Evolutionary conservation across 2,888 invertebrate genomes (phyloP), one percentile per base, ranked within the genome.

Genomic region (Siphonodentalium dalli): DNA sequence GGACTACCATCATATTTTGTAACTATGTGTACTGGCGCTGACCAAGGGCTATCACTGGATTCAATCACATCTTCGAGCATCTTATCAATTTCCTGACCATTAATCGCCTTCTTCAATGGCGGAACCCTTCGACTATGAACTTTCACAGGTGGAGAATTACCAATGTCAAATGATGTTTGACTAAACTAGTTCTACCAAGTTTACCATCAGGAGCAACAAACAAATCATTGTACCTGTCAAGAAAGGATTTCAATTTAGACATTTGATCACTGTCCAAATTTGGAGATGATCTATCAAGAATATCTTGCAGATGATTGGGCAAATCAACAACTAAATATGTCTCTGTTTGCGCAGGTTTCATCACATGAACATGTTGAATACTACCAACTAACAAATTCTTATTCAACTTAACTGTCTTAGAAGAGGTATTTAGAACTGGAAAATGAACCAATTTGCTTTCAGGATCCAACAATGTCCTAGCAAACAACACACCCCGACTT

Each of bases 21-120:
- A 26, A 51, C 51, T 7, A 51, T 13, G 18, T 31, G 37, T 13
- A 52, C 27, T 3, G 43, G 44, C n/a, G 37, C 20, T 6, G 37
- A 37, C 52, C 52, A 45, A 13, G 52, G 45, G 21, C 38, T 44
- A 4, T 37, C 9, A 45, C 52, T 52, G 18, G 52, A 45, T 28
- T 52, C 44, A 24, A 49, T 49, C 1, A 49, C 40, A 13, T 24
- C 42, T 18, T 49, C 42, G 2, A 48, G 13, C 52, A 45, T 52
- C 26, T 52, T 44, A 11, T 52, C 18, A 21, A 52, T 37, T 20
- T 52, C 52, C 15, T 43, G n/a, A 8, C 45, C 39, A 18, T 39
- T 38, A n/a, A 31, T 21, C 7, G 29, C 18, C 20, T 24, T 44
- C 38, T 38, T 39, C 2, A 37, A 26, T 18, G 38, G n/a, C 7